Conservation (phyloP, 2,797 vertebrate genomes). For the Arnoldichthys spilopterus region DNA sequence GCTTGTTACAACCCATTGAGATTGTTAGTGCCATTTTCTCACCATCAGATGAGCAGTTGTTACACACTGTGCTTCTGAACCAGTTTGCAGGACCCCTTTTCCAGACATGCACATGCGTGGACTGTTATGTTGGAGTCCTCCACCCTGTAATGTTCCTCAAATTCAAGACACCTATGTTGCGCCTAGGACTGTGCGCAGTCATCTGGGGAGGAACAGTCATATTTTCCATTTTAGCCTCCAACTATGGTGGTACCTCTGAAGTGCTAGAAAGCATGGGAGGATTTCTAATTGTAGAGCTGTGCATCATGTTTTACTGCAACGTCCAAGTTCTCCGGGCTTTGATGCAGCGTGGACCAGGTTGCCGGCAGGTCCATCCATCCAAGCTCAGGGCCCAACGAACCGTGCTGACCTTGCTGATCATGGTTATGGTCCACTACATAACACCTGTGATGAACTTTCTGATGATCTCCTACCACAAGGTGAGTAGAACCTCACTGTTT, state of each 20-base stretch:
- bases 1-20: constrained; percentile 30
- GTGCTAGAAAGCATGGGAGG: constrained; percentile 2
- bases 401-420: constrained; percentile 5
- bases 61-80: background rate
- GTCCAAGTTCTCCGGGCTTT: background rate
- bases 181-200: background rate
- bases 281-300: background rate
- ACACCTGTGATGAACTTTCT: background rate
- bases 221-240: background rate
- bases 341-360: background rate
- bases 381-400: constrained; percentile 9
- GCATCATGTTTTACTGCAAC: background rate
- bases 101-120: constrained; percentile 2
- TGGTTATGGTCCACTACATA: constrained; percentile 10
- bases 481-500: background rate
- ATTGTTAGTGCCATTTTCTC: background rate
- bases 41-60: rapidly evolving
- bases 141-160: background rate
- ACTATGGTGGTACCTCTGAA: background rate
- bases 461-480: background rate
- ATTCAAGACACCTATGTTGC: constrained; percentile 8
- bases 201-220: background rate
- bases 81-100: constrained; percentile 7
- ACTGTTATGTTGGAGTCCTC: constrained; percentile 3
- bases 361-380: background rate